These are phyloP conservation scores for Drosophila formosana DNA, from an alignment of 2,888 invertebrate species.

Conservation along the genomic window DNA sequence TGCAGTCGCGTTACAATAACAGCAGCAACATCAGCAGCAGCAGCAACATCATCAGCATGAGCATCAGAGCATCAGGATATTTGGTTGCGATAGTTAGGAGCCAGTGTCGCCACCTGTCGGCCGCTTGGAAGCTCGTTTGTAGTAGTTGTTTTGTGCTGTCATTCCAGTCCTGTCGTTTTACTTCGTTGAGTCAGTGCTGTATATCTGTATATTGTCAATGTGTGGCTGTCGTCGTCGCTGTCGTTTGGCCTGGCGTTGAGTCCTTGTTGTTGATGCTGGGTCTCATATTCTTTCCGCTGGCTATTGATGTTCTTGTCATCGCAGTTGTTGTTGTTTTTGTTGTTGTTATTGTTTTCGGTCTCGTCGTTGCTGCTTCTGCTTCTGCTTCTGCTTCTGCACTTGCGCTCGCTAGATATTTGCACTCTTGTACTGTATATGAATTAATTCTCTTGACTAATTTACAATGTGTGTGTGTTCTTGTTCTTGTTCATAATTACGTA, in stretches of 20 bases:
- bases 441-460: conserved; percentile 72
- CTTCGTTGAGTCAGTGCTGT: background rate
- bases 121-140: conserved; percentile 76
- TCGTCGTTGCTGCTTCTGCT: conserved; percentile 21
- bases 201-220: conserved; percentile 31
- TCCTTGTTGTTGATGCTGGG: conserved; percentile 7
- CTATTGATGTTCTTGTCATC: conserved; percentile 3
- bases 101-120: conserved; percentile 35
- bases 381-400: conserved; percentile 11
- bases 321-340: conserved; percentile 4
- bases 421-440: conserved; percentile 49
- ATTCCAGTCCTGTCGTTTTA: conserved; percentile 31
- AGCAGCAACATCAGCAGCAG: conserved; percentile 39
- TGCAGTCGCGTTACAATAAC: conserved; percentile 20
- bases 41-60: conserved; percentile 20
- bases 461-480: conserved; percentile 78
- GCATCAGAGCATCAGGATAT: conserved; percentile 17
- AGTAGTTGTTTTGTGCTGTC: conserved; percentile 28
- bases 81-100: conserved; percentile 21
- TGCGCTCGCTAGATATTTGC: conserved; percentile 60
- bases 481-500: conserved; percentile 83
- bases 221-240: conserved; percentile 26
- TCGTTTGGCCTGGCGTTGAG: conserved; percentile 39
- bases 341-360: conserved; percentile 5
- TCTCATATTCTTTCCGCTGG: background rate